Evolutionary conservation across 2,113 vertebrate species (phyloP).

Genomic region (Antechinus stuartii): DNA sequence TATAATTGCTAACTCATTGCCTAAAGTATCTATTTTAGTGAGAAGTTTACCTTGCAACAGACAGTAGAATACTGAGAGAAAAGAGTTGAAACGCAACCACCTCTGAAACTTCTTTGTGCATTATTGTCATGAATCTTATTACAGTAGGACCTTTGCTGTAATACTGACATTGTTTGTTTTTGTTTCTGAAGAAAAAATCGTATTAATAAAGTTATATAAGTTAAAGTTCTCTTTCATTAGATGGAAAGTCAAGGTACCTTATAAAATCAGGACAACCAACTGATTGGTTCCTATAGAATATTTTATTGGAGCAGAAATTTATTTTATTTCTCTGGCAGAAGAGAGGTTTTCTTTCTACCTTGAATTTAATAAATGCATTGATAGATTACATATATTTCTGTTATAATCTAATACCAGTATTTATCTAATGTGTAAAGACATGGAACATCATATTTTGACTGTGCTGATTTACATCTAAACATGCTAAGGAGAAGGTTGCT

Average conservation of each 20-base stretch:
- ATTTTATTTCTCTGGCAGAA: conserved; percentile 38
- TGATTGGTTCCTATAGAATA: conserved; percentile 41
- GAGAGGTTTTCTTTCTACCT: conserved; percentile 6
- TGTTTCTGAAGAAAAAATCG: conserved; percentile 49
- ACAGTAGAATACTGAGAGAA: background rate
- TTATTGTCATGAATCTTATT: conserved; percentile 54
- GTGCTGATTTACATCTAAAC: background rate
- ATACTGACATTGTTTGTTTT: conserved; percentile 61
- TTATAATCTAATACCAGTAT: conserved; percentile 18
- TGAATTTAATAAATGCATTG: background rate
- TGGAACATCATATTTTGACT: conserved; percentile 4
- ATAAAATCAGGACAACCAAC: background rate
- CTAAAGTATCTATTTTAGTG: conserved; percentile 50
- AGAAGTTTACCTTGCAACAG: conserved; percentile 25
- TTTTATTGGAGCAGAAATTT: conserved; percentile 4
- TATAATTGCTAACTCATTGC: conserved; percentile 36
- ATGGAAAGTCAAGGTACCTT: conserved; percentile 47
- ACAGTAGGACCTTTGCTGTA: conserved; percentile 61
- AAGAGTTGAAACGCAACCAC: conserved; percentile 55
- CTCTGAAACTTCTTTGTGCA: conserved; percentile 50
- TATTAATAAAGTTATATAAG: conserved; percentile 26
- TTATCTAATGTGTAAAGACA: conserved; percentile 8
- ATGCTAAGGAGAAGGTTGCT: conserved; percentile 27
- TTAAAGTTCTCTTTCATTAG: conserved; percentile 65
- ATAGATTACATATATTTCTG: background rate